Percentiles rank a stretch among this genome's conserved stretches.
Evolutionary conservation across 2,888 invertebrate species (phyloP).

Genomic region (Dysmachus trigonus): DNA sequence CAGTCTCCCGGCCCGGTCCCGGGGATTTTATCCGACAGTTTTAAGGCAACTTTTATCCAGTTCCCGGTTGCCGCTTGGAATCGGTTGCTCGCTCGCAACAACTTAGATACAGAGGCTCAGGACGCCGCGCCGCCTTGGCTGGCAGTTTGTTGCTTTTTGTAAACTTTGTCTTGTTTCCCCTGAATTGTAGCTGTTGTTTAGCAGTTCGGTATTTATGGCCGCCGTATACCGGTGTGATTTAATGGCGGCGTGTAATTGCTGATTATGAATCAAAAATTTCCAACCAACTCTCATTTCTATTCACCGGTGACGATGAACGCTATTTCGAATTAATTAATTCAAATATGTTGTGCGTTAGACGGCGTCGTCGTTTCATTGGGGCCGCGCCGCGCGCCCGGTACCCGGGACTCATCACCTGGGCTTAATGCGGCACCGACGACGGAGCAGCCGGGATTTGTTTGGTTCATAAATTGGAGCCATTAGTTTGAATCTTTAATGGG

Average conservation of each 20-base stretch:
- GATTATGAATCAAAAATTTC: conserved; percentile 46
- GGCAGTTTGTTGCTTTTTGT: conserved; percentile 5
- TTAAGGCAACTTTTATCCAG: conserved; percentile 39
- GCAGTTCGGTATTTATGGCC: conserved; percentile 21
- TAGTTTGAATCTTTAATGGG: conserved; percentile 50
- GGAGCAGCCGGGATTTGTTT: neutral
- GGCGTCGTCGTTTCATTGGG: neutral
- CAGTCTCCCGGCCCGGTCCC: neutral
- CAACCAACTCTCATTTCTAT: conserved; percentile 22
- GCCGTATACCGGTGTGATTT: conserved; percentile 26
- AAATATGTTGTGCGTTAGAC: conserved; percentile 42
- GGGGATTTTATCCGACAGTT: conserved; percentile 4
- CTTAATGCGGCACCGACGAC: neutral
- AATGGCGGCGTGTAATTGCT: conserved; percentile 46
- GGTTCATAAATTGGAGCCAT: conserved; percentile 48
- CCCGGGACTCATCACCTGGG: conserved; percentile 31
- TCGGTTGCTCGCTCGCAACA: neutral
- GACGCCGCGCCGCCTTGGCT: conserved; percentile 14
- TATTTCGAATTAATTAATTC: conserved; percentile 43
- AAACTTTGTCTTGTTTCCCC: conserved; percentile 17
- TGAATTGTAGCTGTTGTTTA: conserved; percentile 31
- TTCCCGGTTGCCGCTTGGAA: conserved; percentile 22
- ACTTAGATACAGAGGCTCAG: neutral
- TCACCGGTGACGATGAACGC: conserved; percentile 35
- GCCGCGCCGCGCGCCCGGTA: neutral